Base-by-base conservation (phyloP, 2,888 invertebrate species). In the Pegoplata infirma region DNA sequence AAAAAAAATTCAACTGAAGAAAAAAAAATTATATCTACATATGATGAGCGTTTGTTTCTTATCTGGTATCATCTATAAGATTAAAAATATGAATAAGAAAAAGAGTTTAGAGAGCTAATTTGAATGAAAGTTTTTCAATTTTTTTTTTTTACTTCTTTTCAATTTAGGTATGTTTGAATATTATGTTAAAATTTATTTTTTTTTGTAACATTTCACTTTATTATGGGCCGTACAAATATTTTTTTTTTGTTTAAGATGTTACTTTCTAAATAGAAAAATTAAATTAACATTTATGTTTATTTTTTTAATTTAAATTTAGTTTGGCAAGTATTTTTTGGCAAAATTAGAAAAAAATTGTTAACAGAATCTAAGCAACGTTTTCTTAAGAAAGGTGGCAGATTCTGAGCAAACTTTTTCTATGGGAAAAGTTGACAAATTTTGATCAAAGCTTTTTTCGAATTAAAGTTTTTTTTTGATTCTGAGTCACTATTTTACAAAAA, bases 81-180 rank as follows among this genome's bases (percentile, higher is more conserved):
- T 40, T n/a, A n/a, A n/a, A 40, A 40, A 40, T 40, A n/a, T 40
- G 36, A 40, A 40, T n/a, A 40, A n/a, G 36, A 5, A 36, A 25
- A 36, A 36, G 36, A 40, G 36, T 40, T 40, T 40, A 56, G 2
- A 56, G 40, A 47, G 51, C 68, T 73, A 58, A 68, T 77, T 73
- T 68, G 73, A 77, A 77, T 73, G 77, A 77, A 77, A 77, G 77
- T 77, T 77, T n/a, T 73, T 51, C 28, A 17, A 23, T 46, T 25
- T 55, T 46, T 28, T 49, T 16, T 56, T 40, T 17, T 25, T 6
- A 5, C 6, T 25, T 25, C 25, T 25, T 25, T 25, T 25, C 25
- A 25, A 25, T 25, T 25, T 25, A 25, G 25, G 3, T 25, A 25
- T 25, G 25, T 25, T 25, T n/a, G 25, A 25, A 25, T 40, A 12